These are phyloP conservation scores for Tanypteryx hageni DNA, from an alignment of 2,888 invertebrate species.

Conservation along the genomic window DNA sequence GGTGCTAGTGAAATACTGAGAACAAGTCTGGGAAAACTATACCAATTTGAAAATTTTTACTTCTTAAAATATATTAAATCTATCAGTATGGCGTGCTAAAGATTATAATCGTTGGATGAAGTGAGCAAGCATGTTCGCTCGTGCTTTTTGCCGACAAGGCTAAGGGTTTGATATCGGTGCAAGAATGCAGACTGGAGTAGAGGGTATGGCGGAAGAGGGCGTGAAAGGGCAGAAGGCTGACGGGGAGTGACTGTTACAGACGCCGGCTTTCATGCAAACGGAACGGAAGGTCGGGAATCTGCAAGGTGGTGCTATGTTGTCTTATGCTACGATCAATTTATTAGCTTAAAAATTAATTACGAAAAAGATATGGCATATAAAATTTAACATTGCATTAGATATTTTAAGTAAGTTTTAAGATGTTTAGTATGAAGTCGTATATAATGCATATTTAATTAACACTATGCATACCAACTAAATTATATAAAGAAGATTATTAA, in stretches of 20 bases:
- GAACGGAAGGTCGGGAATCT: conserved; percentile 15
- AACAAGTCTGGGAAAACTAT: neutral
- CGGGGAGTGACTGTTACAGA: neutral
- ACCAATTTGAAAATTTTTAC: neutral
- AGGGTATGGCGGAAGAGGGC: neutral
- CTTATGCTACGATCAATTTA: neutral
- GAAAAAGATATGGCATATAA: too few species aligned
- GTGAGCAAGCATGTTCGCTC: too few species aligned
- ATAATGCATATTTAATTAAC: too few species aligned
- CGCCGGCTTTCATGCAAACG: neutral
- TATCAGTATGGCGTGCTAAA: too few species aligned
- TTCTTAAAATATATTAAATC: too few species aligned
- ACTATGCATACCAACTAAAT: too few species aligned
- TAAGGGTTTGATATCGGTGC: neutral
- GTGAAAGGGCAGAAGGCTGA: neutral
- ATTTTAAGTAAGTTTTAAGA: too few species aligned
- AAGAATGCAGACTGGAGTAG: neutral
- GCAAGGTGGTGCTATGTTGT: neutral
- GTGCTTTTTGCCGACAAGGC: neutral
- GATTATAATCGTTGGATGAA: too few species aligned
- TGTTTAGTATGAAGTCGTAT: too few species aligned
- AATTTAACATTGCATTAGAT: too few species aligned
- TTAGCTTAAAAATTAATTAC: too few species aligned
- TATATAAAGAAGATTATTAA: too few species aligned
- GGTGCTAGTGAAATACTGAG: neutral